These are phyloP conservation scores for Lithodes maja DNA, from an alignment of 2,888 invertebrate species.

Conservation along the genomic window DNA sequence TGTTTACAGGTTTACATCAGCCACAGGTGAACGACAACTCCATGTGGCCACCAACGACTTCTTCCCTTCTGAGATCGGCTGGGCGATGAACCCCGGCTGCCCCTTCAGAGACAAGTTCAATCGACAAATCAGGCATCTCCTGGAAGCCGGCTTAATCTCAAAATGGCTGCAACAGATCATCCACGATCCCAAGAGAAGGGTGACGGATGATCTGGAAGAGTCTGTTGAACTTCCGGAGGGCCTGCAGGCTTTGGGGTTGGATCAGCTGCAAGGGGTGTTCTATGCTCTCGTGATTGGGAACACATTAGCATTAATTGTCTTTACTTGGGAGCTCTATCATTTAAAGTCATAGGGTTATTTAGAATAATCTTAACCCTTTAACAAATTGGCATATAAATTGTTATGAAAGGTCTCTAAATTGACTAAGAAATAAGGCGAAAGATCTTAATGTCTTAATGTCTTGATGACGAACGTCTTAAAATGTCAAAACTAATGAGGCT, in stretches of 20 bases:
- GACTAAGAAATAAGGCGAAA: no score
- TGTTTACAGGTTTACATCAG: slow-evolving; percentile 46
- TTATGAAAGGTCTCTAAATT: no score
- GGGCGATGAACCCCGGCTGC: slow-evolving; percentile 58
- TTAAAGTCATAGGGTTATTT: no score
- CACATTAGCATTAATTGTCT: no score
- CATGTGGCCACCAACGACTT: slow-evolving; percentile 63
- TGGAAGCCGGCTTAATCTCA: slow-evolving; percentile 63
- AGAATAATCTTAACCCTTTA: no score
- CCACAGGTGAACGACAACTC: slow-evolving; percentile 54
- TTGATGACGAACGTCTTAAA: no score
- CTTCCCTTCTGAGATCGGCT: slow-evolving; percentile 63
- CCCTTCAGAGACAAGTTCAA: slow-evolving; percentile 52
- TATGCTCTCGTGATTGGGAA: slow-evolving; percentile 34
- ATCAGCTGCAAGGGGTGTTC: slow-evolving; percentile 59
- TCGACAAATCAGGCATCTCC: slow-evolving; percentile 49
- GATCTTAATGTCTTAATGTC: no score
- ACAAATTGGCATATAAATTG: no score
- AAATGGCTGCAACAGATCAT: slow-evolving; percentile 67
- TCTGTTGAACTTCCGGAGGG: not conserved
- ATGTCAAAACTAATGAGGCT: no score
- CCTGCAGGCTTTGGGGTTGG: slow-evolving; percentile 32
- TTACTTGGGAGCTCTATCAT: no score
- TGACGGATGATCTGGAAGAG: not conserved
- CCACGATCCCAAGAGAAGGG: slow-evolving; percentile 44